These are phyloP conservation scores for Felis chaus DNA, from an alignment of 2,113 vertebrate species.

Conservation along the genomic window DNA sequence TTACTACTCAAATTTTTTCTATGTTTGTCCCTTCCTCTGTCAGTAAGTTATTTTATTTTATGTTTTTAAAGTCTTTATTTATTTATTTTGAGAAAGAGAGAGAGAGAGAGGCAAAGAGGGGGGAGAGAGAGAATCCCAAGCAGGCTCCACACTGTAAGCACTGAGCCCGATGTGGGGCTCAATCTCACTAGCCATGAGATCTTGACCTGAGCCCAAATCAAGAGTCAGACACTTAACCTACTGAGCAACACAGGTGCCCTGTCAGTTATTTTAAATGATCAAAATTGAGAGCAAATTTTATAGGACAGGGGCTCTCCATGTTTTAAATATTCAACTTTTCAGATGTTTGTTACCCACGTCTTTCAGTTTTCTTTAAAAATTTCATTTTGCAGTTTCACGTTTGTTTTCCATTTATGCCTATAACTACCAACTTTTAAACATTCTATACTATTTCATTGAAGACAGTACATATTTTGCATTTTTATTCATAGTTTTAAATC, in stretches of 20 bases:
- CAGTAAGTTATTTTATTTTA: background rate
- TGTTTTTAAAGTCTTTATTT: too few species aligned
- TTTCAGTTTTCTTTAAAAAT: slow-evolving; percentile 44
- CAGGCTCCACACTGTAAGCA: too few species aligned
- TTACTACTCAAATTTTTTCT: background rate
- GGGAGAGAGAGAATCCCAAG: too few species aligned
- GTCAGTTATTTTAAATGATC: background rate
- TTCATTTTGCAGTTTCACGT: slow-evolving; percentile 23
- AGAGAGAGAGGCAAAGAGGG: too few species aligned
- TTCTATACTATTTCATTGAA: background rate
- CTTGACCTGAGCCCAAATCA: too few species aligned
- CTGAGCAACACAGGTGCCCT: too few species aligned
- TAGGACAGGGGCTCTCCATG: background rate
- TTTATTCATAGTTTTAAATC: slow-evolving; percentile 38
- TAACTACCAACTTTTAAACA: slow-evolving; percentile 12
- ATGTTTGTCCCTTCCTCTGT: background rate
- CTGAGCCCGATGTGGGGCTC: too few species aligned
- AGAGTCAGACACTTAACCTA: too few species aligned
- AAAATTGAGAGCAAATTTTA: background rate
- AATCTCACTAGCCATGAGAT: too few species aligned
- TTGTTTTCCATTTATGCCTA: background rate
- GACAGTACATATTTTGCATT: slow-evolving; percentile 24
- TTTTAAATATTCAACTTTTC: background rate
- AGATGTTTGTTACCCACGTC: background rate
- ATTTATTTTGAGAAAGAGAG: too few species aligned